phyloP scores from a whole-genome alignment of 2,888 invertebrate genomes.

The Cephus nigrinus region DNA sequence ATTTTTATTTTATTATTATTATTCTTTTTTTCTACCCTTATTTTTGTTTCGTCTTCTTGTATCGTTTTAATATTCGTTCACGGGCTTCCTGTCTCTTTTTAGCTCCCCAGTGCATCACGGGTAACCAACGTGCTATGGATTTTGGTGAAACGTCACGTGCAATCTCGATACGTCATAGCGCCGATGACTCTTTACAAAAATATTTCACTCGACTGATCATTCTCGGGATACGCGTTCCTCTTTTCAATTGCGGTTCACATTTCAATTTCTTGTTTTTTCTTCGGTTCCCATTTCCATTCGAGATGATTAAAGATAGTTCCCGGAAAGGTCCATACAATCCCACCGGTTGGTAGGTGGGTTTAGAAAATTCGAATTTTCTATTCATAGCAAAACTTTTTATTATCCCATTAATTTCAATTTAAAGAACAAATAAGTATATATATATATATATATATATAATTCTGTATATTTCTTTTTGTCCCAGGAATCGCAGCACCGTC shows the following conservation, averaged over 20 bases:
- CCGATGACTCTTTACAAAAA: background rate
- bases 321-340: background rate
- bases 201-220: background rate
- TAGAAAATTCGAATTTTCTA: background rate
- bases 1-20: background rate
- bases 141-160: background rate
- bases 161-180: background rate
- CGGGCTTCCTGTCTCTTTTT: background rate
- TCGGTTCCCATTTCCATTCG: background rate
- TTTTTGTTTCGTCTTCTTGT: background rate
- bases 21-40: background rate
- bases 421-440: background rate
- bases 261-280: background rate
- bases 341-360: background rate
- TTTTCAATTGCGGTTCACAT: background rate
- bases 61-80: no score
- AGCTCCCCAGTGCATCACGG: background rate
- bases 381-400: background rate
- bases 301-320: background rate
- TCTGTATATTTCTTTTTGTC: background rate
- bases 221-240: background rate
- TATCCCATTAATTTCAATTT: background rate
- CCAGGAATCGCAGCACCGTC: constrained; percentile 51
- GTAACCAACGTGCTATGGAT: background rate
- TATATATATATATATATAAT: background rate